Percentiles rank a stretch among this genome's conserved stretches.
These are phyloP conservation scores for Regulus satrapa DNA, from an alignment of 2,113 vertebrate species.

Conservation along the genomic window DNA sequence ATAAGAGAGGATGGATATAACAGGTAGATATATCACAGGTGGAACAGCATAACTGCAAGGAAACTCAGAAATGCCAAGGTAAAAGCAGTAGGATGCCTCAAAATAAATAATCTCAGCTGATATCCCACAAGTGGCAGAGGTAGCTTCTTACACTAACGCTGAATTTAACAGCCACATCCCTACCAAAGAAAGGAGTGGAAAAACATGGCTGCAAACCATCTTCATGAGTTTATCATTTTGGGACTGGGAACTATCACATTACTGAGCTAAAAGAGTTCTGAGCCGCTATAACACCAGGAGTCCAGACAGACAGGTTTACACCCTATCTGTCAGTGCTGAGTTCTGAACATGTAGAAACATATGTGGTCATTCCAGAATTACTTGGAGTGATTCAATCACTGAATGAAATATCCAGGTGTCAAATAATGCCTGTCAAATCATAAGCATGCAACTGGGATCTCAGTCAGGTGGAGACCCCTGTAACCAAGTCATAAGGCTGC, in stretches of 20 bases:
- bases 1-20: not conserved
- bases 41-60: not conserved
- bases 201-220: fast-evolving
- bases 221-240: not conserved
- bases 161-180: not conserved
- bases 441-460: not conserved
- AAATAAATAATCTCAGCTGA: not conserved
- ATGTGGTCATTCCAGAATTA: not conserved
- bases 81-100: not conserved
- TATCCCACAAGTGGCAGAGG: not conserved
- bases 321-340: not conserved
- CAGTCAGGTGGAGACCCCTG: not conserved
- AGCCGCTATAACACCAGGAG: not conserved
- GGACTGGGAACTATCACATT: not conserved
- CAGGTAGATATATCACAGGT: not conserved
- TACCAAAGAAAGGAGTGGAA: not conserved
- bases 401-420: not conserved
- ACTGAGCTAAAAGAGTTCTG: not conserved
- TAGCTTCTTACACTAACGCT: not conserved
- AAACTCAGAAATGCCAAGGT: not conserved
- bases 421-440: not conserved
- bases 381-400: not conserved
- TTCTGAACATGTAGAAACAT: not conserved
- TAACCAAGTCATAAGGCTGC: not conserved
- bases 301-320: not conserved